phyloP scores from a whole-genome alignment of 2,888 invertebrate species.

The Empis stercorea region DNA sequence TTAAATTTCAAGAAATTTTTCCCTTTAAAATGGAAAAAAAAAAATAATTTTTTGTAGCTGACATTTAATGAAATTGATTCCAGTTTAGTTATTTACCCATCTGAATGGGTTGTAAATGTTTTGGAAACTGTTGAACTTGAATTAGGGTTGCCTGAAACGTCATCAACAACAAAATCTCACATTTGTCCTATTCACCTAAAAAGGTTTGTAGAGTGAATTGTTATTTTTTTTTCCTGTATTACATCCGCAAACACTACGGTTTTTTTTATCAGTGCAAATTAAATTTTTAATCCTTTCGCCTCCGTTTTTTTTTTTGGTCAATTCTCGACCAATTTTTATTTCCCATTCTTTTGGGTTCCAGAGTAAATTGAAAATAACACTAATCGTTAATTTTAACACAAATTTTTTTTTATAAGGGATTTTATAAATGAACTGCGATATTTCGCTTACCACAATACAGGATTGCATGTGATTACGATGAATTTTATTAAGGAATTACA shows the following conservation, averaged over 20 bases:
- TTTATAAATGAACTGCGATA: conserved; percentile 55
- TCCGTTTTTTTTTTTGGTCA: neutral
- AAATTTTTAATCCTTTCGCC: neutral
- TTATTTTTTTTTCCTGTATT: neutral
- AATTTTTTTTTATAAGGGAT: conserved; percentile 40
- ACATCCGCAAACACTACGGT: neutral
- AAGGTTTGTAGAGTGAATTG: conserved; percentile 30
- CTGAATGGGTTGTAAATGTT: conserved; percentile 55
- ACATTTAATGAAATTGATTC: conserved; percentile 29
- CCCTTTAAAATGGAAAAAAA: too few species aligned
- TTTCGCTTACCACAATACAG: conserved; percentile 74
- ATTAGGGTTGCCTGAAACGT: conserved; percentile 42
- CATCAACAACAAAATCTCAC: conserved; percentile 34
- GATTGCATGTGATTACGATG: conserved; percentile 67
- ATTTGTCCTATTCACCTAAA: conserved; percentile 54
- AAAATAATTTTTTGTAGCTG: conserved; percentile 27
- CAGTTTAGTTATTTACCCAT: conserved; percentile 25
- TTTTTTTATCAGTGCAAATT: neutral
- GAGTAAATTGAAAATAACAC: conserved; percentile 5
- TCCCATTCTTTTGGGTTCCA: too few species aligned
- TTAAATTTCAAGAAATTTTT: neutral
- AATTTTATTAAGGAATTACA: conserved; percentile 60
- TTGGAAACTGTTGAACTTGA: conserved; percentile 77
- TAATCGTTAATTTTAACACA: conserved; percentile 1
- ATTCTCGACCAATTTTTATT: neutral